A percentile compares a stretch with the other conserved stretches of the same genome.
These are phyloP conservation scores for Nettapus auritus DNA, from an alignment of 2,113 vertebrate genomes.

Conservation along the genomic window DNA sequence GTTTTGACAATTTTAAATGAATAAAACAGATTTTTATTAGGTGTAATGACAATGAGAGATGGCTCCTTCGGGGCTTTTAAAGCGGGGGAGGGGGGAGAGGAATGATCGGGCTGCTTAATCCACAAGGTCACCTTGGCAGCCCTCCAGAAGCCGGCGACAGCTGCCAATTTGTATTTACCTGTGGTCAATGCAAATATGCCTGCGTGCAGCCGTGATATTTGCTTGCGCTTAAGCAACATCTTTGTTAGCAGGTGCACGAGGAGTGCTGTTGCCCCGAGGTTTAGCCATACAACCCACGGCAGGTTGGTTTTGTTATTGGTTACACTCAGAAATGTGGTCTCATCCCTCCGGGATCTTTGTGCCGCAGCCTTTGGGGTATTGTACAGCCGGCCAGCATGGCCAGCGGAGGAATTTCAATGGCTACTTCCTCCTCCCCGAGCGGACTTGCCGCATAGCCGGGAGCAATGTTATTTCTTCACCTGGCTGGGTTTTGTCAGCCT, in stretches of 20 bases:
- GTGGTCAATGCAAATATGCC: not conserved
- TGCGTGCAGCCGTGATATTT: not conserved
- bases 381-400: not conserved
- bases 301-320: not conserved
- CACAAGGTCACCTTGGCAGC: not conserved
- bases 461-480: conserved; percentile 2
- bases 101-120: not conserved
- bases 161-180: not conserved
- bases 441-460: not conserved
- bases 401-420: not conserved
- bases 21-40: conserved; percentile 37
- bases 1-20: conserved; percentile 30
- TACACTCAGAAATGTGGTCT: not conserved
- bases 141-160: not conserved
- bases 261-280: not conserved
- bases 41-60: conserved; percentile 25
- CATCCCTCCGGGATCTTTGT: not conserved
- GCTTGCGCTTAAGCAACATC: not conserved
- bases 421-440: not conserved
- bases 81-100: not conserved
- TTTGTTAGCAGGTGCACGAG: conserved; percentile 33
- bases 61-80: not conserved
- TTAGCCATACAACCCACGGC: not conserved
- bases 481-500: not conserved
- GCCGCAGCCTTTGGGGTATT: not conserved